phyloP scores from a whole-genome alignment of 2,797 vertebrate genomes.

The Dendrocincla fuliginosa region DNA sequence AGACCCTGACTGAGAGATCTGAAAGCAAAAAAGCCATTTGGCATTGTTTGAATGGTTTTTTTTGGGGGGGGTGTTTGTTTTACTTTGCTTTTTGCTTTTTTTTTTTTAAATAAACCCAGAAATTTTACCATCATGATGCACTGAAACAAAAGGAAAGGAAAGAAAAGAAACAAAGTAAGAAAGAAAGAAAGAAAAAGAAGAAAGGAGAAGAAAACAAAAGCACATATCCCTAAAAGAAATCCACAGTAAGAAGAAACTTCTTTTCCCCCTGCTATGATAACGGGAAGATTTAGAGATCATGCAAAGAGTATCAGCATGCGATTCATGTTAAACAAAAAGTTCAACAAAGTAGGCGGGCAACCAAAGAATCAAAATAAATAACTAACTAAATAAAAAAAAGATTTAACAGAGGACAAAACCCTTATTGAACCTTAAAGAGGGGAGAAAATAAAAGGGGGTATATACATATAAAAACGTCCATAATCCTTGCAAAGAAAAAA shows the following conservation, averaged over 20 bases:
- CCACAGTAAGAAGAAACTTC: conserved; percentile 81
- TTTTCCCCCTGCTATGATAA: conserved; percentile 83
- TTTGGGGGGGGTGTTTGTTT: neutral
- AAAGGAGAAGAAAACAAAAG: conserved; percentile 76
- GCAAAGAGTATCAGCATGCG: conserved; percentile 93
- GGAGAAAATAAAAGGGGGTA: neutral
- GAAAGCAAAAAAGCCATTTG: conserved; percentile 88
- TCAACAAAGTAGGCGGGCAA: conserved; percentile 74
- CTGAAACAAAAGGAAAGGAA: conserved; percentile 82
- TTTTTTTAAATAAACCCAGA: conserved; percentile 71
- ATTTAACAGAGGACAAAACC: conserved; percentile 69
- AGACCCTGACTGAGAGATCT: conserved; percentile 88
- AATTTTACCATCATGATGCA: conserved; percentile 85
- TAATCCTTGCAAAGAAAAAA: conserved; percentile 75
- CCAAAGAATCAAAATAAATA: conserved; percentile 67
- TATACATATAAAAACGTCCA: conserved; percentile 57
- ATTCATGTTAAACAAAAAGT: conserved; percentile 81
- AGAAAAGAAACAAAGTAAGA: conserved; percentile 43
- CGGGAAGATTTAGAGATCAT: conserved; percentile 88
- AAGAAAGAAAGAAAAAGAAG: conserved; percentile 9
- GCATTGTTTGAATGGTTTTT: conserved; percentile 70
- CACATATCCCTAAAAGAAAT: conserved; percentile 86
- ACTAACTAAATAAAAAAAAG: conserved; percentile 75
- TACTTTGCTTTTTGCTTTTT: neutral
- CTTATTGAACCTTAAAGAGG: conserved; percentile 77